Conservation (phyloP, 1,140 invertebrate species). For the Cyclina sinensis region DNA sequence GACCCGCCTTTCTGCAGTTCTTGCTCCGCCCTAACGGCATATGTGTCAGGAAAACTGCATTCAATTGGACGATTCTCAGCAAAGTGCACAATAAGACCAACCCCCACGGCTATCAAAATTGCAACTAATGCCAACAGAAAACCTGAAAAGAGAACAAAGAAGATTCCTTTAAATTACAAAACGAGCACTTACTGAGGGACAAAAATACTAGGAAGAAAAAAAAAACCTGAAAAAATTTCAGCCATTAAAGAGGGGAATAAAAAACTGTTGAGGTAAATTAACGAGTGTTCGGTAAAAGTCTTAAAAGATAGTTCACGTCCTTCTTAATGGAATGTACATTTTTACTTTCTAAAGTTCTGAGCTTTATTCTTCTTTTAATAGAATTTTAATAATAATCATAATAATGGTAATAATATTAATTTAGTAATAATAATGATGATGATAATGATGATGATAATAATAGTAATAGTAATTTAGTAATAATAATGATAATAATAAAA, state of each 20-base stretch:
- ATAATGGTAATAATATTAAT: too few relatives aligned
- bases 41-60: constrained; percentile 50
- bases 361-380: too few relatives aligned
- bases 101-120: constrained; percentile 46
- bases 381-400: too few relatives aligned
- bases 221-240: neutral
- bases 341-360: too few relatives aligned
- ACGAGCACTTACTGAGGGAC: neutral
- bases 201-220: neutral
- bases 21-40: neutral
- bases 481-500: too few relatives aligned
- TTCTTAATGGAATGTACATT: too few relatives aligned
- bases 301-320: too few relatives aligned
- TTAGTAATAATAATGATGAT: too few relatives aligned
- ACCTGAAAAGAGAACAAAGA: constrained; percentile 28
- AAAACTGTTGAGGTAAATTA: too few relatives aligned
- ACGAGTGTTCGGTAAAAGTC: too few relatives aligned
- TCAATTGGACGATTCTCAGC: constrained; percentile 51
- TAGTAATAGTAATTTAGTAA: too few relatives aligned
- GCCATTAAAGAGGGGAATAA: neutral
- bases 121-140: constrained; percentile 46
- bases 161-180: neutral
- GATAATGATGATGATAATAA: too few relatives aligned
- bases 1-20: neutral
- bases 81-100: constrained; percentile 64